Conservation (phyloP, 1,140 invertebrate genomes). For the Vanessa atalanta region DNA sequence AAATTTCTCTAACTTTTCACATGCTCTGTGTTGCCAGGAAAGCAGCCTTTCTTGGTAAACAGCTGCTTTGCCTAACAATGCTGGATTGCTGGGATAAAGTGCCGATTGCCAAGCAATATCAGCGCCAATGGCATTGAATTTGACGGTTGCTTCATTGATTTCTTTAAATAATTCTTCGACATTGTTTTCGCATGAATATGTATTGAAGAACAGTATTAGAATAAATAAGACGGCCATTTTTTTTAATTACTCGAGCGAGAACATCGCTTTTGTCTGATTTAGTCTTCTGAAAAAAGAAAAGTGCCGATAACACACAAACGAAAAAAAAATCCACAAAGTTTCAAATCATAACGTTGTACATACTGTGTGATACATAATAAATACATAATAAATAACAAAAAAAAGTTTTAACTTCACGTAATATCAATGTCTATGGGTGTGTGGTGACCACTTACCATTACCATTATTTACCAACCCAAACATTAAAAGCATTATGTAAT, state of each 20-base stretch:
- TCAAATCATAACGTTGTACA: no score
- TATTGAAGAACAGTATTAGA: background rate
- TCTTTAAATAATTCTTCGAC: constrained; percentile 41
- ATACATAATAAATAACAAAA: no score
- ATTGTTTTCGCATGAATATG: constrained; percentile 6
- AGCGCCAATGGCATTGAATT: constrained; percentile 55
- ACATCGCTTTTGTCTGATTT: no score
- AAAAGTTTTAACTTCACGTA: no score
- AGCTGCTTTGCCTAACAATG: constrained; percentile 35
- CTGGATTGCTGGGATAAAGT: constrained; percentile 43
- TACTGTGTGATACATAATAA: no score
- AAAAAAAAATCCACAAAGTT: no score
- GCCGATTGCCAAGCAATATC: constrained; percentile 59
- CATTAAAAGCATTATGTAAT: no score
- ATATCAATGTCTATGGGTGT: no score
- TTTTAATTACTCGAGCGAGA: background rate
- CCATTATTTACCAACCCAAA: no score
- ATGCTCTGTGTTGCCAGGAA: constrained; percentile 52
- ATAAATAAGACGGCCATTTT: background rate
- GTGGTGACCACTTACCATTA: no score
- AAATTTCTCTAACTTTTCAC: constrained; percentile 46
- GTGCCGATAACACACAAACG: no score
- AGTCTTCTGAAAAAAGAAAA: no score
- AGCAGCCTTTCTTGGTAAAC: constrained; percentile 53
- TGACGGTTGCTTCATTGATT: constrained; percentile 50